A percentile compares a stretch with the other conserved stretches of the same genome.
These are phyloP conservation scores for Ditula angustiorana DNA, from an alignment of 2,888 invertebrate genomes.

Conservation along the genomic window DNA sequence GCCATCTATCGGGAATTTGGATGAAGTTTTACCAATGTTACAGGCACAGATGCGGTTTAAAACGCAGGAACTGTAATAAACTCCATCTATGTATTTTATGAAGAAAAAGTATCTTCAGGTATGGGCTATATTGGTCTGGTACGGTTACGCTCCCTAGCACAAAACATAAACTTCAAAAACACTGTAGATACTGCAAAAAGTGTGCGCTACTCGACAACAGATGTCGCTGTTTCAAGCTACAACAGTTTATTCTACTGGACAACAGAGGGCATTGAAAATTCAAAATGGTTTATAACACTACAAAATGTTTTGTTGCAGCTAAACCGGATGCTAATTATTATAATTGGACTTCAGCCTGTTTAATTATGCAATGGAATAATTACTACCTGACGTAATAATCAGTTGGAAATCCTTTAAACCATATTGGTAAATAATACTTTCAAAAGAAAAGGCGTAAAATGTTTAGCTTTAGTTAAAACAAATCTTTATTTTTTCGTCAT, in stretches of 20 bases:
- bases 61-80: not conserved
- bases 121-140: not conserved
- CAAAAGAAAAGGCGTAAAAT: too few relatives aligned
- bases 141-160: too few relatives aligned
- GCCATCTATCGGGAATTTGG: not conserved
- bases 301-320: not conserved
- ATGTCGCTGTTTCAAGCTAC: not conserved
- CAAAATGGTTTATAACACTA: not conserved
- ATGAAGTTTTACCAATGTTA: not conserved
- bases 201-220: conserved; percentile 9
- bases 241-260: not conserved
- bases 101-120: not conserved
- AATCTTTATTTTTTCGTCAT: too few relatives aligned
- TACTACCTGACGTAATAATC: conserved; percentile 5
- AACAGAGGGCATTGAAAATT: conserved; percentile 9
- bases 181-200: too few relatives aligned
- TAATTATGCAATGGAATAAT: conserved; percentile 16
- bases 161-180: too few relatives aligned
- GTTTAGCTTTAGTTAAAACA: too few relatives aligned
- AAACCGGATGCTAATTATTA: conserved; percentile 12
- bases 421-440: too few relatives aligned
- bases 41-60: too few relatives aligned
- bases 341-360: conserved; percentile 20
- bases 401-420: conserved; percentile 8
- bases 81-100: not conserved